Evolutionary conservation across 2,113 vertebrate genomes (phyloP).

Genomic region (Periophthalmus modestus): DNA sequence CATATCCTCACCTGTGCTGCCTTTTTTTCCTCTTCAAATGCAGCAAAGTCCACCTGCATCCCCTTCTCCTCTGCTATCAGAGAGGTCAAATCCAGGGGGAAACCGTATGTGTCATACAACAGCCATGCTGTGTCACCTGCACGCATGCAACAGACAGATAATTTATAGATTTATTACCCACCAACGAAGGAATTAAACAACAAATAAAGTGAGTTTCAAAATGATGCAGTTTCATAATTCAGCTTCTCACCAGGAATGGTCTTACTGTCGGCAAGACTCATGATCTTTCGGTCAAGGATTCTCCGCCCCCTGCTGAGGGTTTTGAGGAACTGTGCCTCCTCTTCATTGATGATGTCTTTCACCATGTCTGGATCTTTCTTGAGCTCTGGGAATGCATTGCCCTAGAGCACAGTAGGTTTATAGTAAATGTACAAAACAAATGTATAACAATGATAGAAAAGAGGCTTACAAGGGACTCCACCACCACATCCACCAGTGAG

Average conservation of each 20-base stretch:
- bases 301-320: conserved; percentile 95
- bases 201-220: not conserved
- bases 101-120: conserved; percentile 94
- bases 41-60: conserved; percentile 84
- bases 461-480: conserved; percentile 86
- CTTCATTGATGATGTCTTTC: conserved; percentile 96
- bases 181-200: not conserved
- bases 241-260: conserved; percentile 85
- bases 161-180: not conserved
- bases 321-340: conserved; percentile 95
- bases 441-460: not conserved
- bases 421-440: not conserved
- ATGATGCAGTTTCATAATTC: not conserved
- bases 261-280: conserved; percentile 87
- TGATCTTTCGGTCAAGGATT: conserved; percentile 95
- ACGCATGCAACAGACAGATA: not conserved
- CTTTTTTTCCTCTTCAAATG: conserved; percentile 94
- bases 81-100: conserved; percentile 93
- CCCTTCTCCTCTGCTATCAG: conserved; percentile 97
- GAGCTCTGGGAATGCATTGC: conserved; percentile 93
- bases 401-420: conserved; percentile 70
- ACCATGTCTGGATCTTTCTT: conserved; percentile 97
- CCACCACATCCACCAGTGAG: conserved; percentile 92
- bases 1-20: conserved; percentile 85
- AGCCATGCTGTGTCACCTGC: conserved; percentile 96